These are phyloP conservation scores for Drosophila sordidapex DNA, from an alignment of 2,888 invertebrate genomes.

Conservation along the genomic window DNA sequence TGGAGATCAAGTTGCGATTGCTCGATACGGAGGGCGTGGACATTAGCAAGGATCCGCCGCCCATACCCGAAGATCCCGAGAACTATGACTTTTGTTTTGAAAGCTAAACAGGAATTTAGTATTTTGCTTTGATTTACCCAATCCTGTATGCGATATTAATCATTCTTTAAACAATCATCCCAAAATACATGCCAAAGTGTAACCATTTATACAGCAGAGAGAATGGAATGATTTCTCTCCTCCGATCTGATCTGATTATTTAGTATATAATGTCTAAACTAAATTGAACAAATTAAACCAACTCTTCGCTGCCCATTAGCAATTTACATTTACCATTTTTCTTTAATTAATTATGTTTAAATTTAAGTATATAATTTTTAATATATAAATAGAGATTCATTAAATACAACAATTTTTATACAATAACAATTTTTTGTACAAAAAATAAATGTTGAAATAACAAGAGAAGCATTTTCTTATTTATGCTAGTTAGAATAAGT, in stretches of 20 bases:
- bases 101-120: slow-evolving; percentile 67
- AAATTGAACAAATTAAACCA: slow-evolving; percentile 47
- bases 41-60: slow-evolving; percentile 96
- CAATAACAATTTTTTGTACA: slow-evolving; percentile 63
- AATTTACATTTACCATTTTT: slow-evolving; percentile 51
- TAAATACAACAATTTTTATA: slow-evolving; percentile 73
- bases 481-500: slow-evolving; percentile 31
- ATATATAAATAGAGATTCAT: slow-evolving; percentile 65
- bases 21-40: slow-evolving; percentile 97
- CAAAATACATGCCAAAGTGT: slow-evolving; percentile 73
- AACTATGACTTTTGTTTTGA: slow-evolving; percentile 92
- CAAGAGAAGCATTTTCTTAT: slow-evolving; percentile 65
- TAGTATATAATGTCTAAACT: slow-evolving; percentile 67
- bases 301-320: slow-evolving; percentile 34
- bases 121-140: slow-evolving; percentile 8
- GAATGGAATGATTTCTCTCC: slow-evolving; percentile 6
- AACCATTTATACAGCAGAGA: slow-evolving; percentile 42
- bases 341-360: slow-evolving; percentile 60
- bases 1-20: slow-evolving; percentile 97
- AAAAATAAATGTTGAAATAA: slow-evolving; percentile 45
- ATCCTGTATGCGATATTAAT: slow-evolving; percentile 33
- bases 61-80: slow-evolving; percentile 95
- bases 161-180: slow-evolving; percentile 30
- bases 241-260: slow-evolving; percentile 44
- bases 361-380: slow-evolving; percentile 49